Percentiles rank a stretch among this genome's conserved stretches.
These are phyloP conservation scores for Lordiphosa clarofinis DNA, from an alignment of 1,140 invertebrate species.

Conservation along the genomic window DNA sequence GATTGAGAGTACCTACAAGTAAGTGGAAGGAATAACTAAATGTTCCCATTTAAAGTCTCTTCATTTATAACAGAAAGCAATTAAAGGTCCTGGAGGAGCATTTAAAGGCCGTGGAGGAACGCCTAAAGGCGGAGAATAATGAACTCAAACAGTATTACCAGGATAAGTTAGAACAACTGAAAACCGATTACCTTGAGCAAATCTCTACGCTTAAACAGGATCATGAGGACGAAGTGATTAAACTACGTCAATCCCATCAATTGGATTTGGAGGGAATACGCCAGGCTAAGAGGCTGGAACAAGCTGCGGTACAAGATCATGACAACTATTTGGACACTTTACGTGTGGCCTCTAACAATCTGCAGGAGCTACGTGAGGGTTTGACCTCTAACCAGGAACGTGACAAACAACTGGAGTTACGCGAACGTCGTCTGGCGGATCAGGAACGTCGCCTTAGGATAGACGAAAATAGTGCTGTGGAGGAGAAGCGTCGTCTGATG, in stretches of 20 bases:
- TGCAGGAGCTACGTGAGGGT: conserved; percentile 68
- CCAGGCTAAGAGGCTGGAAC: conserved; percentile 78
- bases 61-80: conserved; percentile 78
- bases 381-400: conserved; percentile 73
- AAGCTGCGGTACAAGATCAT: conserved; percentile 73
- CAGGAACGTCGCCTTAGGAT: conserved; percentile 77
- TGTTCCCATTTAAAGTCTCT: not conserved
- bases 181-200: conserved; percentile 75
- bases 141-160: conserved; percentile 63
- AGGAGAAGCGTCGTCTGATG: conserved; percentile 80
- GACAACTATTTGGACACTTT: conserved; percentile 79
- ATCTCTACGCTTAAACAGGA: conserved; percentile 68
- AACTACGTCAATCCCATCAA: conserved; percentile 75
- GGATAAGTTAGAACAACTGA: conserved; percentile 74
- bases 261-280: conserved; percentile 80
- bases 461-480: conserved; percentile 78
- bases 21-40: conserved; percentile 13
- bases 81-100: conserved; percentile 80
- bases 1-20: conserved; percentile 81
- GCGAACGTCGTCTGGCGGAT: conserved; percentile 79
- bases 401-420: conserved; percentile 66
- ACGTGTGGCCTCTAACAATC: conserved; percentile 74
- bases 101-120: conserved; percentile 76
- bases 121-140: conserved; percentile 78
- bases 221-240: conserved; percentile 79